These are phyloP conservation scores for Zingel zingel DNA, from an alignment of 2,113 vertebrate genomes.

Conservation along the genomic window DNA sequence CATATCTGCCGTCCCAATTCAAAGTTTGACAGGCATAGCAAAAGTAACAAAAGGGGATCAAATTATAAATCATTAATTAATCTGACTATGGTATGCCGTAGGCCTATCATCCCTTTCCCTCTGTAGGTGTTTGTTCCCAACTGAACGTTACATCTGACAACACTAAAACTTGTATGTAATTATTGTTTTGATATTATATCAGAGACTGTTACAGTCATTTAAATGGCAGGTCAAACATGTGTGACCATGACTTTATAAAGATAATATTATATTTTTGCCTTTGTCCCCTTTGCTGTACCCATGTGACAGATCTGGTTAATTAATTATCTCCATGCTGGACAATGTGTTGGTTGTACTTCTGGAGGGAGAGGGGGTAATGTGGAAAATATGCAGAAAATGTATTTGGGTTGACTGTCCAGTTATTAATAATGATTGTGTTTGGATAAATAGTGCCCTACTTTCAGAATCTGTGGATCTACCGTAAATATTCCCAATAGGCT, in stretches of 20 bases:
- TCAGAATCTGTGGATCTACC: slow-evolving; percentile 79
- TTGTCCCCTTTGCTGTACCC: slow-evolving; percentile 33
- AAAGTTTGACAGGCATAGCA: background rate
- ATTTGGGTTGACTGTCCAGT: slow-evolving; percentile 85
- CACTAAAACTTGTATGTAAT: background rate
- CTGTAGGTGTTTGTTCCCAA: background rate
- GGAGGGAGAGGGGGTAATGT: slow-evolving; percentile 53
- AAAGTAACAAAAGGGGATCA: background rate
- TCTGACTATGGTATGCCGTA: background rate
- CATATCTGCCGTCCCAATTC: background rate
- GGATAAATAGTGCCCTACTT: slow-evolving; percentile 88
- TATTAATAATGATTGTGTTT: slow-evolving; percentile 86
- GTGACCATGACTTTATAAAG: slow-evolving; percentile 33
- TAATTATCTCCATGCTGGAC: slow-evolving; percentile 49
- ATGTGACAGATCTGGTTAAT: slow-evolving; percentile 40
- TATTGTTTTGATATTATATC: slow-evolving; percentile 1
- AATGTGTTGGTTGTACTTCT: slow-evolving; percentile 37
- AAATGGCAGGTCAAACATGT: slow-evolving; percentile 40
- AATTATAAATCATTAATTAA: background rate
- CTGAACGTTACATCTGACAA: background rate
- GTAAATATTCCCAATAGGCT: slow-evolving; percentile 86
- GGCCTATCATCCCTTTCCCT: background rate
- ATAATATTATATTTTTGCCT: slow-evolving; percentile 34
- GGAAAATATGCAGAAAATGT: slow-evolving; percentile 82
- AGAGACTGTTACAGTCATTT: slow-evolving; percentile 1